Evolutionary conservation across 2,888 invertebrate genomes (phyloP).

Genomic region (Nebria salina): DNA sequence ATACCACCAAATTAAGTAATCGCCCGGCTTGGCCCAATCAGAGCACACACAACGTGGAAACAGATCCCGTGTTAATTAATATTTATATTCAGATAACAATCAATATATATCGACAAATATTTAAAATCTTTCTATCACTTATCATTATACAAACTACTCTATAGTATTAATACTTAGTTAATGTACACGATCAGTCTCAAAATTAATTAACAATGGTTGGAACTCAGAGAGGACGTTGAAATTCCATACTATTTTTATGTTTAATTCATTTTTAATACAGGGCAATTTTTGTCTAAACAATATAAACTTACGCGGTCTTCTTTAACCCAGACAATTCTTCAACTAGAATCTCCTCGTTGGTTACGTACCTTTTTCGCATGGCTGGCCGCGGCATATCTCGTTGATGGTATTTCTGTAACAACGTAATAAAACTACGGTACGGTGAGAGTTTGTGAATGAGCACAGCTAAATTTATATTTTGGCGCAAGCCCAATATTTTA

Average conservation of each 20-base stretch:
- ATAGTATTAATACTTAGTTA: conserved; percentile 24
- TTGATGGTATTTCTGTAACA: conserved; percentile 56
- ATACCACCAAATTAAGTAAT: neutral
- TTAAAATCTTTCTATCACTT: conserved; percentile 19
- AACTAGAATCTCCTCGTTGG: conserved; percentile 71
- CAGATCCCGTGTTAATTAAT: neutral
- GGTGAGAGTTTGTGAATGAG: neutral
- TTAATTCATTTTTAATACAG: neutral
- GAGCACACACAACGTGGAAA: neutral
- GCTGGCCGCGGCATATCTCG: conserved; percentile 57
- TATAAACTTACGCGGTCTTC: conserved; percentile 66
- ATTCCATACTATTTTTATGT: conserved; percentile 2
- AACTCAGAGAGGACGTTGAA: conserved; percentile 25
- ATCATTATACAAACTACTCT: conserved; percentile 17
- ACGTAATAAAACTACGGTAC: conserved; percentile 32
- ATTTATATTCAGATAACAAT: conserved; percentile 9
- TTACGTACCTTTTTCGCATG: conserved; percentile 72
- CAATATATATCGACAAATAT: conserved; percentile 18
- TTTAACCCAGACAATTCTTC: conserved; percentile 73
- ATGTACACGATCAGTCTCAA: conserved; percentile 42
- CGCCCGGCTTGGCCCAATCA: conserved; percentile 2
- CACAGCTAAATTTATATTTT: conserved; percentile 9
- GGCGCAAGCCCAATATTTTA: neutral
- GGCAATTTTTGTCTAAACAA: neutral
- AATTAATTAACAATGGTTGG: conserved; percentile 44